These are phyloP conservation scores for Microtus ochrogaster DNA, from an alignment of 2,113 vertebrate species.

Conservation along the genomic window DNA sequence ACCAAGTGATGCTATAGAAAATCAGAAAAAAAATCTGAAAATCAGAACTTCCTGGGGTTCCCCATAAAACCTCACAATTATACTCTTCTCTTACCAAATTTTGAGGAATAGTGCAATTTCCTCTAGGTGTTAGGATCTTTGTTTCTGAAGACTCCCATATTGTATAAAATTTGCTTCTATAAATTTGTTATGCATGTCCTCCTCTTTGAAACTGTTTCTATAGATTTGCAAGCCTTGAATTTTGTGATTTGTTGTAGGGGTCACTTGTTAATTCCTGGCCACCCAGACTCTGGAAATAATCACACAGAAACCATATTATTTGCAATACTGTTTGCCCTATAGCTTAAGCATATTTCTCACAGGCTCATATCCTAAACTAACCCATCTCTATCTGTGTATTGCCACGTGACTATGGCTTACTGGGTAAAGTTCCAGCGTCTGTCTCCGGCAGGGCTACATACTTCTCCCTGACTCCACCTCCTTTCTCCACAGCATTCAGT, in stretches of 20 bases:
- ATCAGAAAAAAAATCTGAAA: not conserved
- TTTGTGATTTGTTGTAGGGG: not conserved
- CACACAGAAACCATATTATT: too few species aligned
- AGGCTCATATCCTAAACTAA: too few species aligned
- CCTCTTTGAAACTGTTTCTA: not conserved
- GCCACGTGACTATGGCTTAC: too few species aligned
- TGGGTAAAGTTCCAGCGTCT: too few species aligned
- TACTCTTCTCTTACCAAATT: not conserved
- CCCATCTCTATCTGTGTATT: too few species aligned
- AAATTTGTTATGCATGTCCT: not conserved
- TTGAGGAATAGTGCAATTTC: not conserved
- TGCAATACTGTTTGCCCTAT: too few species aligned
- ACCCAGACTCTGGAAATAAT: too few species aligned
- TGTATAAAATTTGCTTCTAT: not conserved
- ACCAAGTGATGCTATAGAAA: not conserved
- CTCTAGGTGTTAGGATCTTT: not conserved
- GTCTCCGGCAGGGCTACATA: too few species aligned
- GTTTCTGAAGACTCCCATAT: not conserved
- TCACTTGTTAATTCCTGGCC: too few species aligned
- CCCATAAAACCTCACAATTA: not conserved
- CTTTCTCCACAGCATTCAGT: too few species aligned
- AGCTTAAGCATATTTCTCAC: too few species aligned
- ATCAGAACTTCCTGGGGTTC: not conserved
- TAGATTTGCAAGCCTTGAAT: not conserved
- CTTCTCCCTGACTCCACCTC: too few species aligned